A percentile compares a stretch with the other conserved stretches of the same genome.
Conservation (phyloP, 2,888 invertebrate species). For the Trachelus iudaicus region DNA sequence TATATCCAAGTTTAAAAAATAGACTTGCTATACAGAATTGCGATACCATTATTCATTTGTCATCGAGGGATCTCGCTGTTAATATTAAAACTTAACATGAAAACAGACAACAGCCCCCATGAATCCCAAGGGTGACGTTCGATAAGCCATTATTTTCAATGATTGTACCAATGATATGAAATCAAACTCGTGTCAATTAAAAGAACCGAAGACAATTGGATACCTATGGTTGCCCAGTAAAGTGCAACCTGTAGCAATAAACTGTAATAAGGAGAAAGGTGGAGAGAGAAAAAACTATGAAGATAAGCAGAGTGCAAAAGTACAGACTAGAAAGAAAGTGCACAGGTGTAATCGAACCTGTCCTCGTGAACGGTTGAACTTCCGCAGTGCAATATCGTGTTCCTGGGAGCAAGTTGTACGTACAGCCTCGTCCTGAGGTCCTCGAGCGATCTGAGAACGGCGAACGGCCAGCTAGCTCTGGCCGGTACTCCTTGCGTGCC, state of each 20-base stretch:
- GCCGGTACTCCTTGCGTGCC: constrained; percentile 59
- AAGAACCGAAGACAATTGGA: neutral
- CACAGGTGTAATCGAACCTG: neutral
- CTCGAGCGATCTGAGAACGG: constrained; percentile 16
- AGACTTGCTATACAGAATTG: neutral
- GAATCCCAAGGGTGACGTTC: neutral
- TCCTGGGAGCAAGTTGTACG: neutral
- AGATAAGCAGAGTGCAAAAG: constrained; percentile 5
- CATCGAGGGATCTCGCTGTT: neutral
- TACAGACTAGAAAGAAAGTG: neutral
- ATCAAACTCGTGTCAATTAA: neutral
- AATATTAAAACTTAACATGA: neutral
- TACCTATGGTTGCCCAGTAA: neutral
- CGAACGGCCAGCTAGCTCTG: constrained; percentile 60
- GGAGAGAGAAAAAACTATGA: constrained; percentile 1
- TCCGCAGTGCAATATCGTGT: constrained; percentile 1
- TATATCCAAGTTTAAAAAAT: neutral
- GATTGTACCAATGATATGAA: neutral
- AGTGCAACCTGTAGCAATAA: neutral
- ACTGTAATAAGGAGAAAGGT: neutral
- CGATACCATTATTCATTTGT: neutral
- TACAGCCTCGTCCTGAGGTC: constrained; percentile 10
- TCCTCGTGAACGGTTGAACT: neutral
- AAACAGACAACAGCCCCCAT: neutral
- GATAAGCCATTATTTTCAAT: neutral